Conservation (phyloP, 2,888 invertebrate genomes). For the Drosophila antonietae region DNA sequence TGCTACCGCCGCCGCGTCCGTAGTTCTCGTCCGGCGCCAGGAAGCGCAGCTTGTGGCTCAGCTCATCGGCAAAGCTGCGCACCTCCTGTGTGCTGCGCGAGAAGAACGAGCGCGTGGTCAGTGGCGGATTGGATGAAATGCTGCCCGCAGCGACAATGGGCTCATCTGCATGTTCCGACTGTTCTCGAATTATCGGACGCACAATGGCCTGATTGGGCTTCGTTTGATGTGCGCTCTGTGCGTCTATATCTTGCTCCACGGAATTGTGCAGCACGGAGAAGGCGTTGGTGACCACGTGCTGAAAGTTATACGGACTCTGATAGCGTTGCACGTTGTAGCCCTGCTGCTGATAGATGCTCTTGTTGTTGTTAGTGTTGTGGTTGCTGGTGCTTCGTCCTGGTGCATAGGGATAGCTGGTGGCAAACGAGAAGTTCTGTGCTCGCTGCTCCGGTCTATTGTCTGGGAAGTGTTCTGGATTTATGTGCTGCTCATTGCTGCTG, state of each 20-base stretch:
- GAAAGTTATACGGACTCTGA: constrained; percentile 64
- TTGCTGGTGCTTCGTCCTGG: constrained; percentile 52
- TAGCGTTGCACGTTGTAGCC: constrained; percentile 62
- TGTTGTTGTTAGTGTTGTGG: constrained; percentile 15
- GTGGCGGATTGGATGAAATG: constrained; percentile 33
- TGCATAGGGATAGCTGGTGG: constrained; percentile 75
- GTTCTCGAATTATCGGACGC: constrained; percentile 85
- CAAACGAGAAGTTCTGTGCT: constrained; percentile 79
- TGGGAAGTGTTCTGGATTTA: constrained; percentile 71
- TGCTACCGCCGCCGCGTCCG: constrained; percentile 83
- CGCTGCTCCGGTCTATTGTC: constrained; percentile 64
- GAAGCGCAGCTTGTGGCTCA: constrained; percentile 89
- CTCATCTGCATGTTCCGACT: constrained; percentile 41
- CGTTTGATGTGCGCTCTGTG: constrained; percentile 9
- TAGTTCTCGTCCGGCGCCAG: constrained; percentile 86
- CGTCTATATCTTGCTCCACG: constrained; percentile 58
- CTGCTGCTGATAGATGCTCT: constrained; percentile 37
- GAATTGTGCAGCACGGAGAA: constrained; percentile 70
- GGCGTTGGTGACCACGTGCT: constrained; percentile 74
- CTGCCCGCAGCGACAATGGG: constrained; percentile 40
- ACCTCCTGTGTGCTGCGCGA: constrained; percentile 73
- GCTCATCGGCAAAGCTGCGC: constrained; percentile 88
- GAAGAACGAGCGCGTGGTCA: constrained; percentile 85
- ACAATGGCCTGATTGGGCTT: constrained; percentile 86
- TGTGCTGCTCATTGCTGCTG: constrained; percentile 57